phyloP scores from a whole-genome alignment of 2,113 vertebrate species.

The Melanocharis versteri region DNA sequence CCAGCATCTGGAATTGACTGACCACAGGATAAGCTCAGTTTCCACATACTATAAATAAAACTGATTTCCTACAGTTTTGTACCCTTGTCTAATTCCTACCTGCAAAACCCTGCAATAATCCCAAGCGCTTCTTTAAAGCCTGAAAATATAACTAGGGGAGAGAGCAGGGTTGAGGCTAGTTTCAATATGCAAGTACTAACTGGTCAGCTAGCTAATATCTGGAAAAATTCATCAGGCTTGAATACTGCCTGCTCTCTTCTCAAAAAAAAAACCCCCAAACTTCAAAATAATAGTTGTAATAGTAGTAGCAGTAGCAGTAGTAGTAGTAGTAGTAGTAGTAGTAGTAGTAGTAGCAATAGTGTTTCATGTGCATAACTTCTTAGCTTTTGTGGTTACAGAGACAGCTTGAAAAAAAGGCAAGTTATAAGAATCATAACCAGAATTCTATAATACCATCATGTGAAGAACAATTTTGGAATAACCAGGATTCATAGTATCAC shows the following conservation, averaged over 20 bases:
- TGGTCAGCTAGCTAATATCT: not conserved
- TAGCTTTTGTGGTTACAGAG: not conserved
- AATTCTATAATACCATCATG: not conserved
- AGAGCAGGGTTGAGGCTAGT: not conserved
- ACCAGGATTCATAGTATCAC: not conserved
- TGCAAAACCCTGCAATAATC: not conserved
- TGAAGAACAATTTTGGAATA: not conserved
- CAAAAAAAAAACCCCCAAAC: not conserved
- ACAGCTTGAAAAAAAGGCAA: not conserved
- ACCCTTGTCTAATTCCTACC: not conserved
- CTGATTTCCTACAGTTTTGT: not conserved
- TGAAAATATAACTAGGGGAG: not conserved
- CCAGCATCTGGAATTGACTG: not conserved
- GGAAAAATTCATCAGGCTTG: not conserved
- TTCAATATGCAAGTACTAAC: not conserved
- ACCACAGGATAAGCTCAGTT: not conserved
- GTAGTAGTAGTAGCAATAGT: too few species aligned
- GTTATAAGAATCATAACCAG: not conserved
- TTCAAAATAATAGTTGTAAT: not conserved
- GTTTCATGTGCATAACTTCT: not conserved
- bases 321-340: too few species aligned
- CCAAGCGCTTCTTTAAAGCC: not conserved
- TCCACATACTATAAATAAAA: not conserved
- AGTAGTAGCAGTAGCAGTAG: not conserved
- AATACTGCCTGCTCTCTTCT: not conserved